Conservation (phyloP, 2,888 invertebrate genomes). For the Panopea generosa region DNA sequence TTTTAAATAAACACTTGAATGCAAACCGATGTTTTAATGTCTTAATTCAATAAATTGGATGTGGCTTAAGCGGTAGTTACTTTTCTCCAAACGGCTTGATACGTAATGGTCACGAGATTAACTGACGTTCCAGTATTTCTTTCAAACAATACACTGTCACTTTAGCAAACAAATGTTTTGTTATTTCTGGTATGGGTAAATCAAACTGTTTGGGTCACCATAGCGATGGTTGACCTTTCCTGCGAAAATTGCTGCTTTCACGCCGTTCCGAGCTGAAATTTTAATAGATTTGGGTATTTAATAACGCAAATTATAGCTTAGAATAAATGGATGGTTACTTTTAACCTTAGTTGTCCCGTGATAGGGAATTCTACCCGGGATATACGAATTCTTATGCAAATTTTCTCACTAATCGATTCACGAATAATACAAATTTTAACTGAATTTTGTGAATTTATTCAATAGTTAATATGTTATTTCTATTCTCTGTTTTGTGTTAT, state of each 20-base stretch:
- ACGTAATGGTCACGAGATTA: no score
- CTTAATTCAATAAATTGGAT: no score
- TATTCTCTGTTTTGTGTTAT: no score
- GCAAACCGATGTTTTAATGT: no score
- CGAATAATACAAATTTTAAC: no score
- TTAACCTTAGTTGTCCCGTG: constrained; percentile 49
- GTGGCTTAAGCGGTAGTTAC: no score
- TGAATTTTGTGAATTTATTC: no score
- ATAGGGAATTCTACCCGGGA: constrained; percentile 34
- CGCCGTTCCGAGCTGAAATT: constrained; percentile 42
- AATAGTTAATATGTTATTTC: no score
- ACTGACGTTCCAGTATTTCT: constrained; percentile 45
- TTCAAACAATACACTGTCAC: constrained; percentile 51
- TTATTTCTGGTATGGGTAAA: constrained; percentile 35
- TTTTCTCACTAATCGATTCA: constrained; percentile 10
- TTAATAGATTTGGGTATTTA: constrained; percentile 66
- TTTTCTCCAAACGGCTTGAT: no score
- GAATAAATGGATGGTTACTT: constrained; percentile 58
- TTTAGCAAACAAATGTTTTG: constrained; percentile 50
- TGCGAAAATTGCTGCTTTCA: constrained; percentile 46
- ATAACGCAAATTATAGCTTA: constrained; percentile 62
- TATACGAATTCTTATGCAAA: constrained; percentile 54
- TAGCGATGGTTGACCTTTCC: constrained; percentile 42
- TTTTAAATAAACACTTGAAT: no score
- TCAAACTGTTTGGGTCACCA: constrained; percentile 22